A percentile compares a stretch with the other conserved stretches of the same genome.
These are phyloP conservation scores for Pomatorhinus ruficollis DNA, from an alignment of 2,113 vertebrate genomes.

Conservation along the genomic window DNA sequence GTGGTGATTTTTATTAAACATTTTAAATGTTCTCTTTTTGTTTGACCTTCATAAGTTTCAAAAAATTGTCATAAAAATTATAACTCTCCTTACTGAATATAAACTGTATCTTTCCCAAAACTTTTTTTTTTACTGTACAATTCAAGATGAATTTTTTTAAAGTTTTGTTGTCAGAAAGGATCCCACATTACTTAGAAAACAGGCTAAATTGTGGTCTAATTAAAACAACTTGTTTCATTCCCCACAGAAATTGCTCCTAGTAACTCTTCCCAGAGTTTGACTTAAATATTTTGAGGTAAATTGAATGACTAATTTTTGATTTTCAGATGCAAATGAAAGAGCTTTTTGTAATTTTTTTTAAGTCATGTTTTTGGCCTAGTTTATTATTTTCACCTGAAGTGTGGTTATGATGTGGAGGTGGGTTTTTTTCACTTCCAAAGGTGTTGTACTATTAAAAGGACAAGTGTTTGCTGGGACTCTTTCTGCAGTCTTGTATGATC, in stretches of 20 bases:
- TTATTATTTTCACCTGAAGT: neutral
- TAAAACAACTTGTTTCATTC: neutral
- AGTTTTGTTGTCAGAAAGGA: neutral
- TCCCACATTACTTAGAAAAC: neutral
- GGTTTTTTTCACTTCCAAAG: accelerated
- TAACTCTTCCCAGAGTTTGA: neutral
- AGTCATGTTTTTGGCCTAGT: neutral
- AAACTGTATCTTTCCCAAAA: neutral
- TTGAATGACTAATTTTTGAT: neutral
- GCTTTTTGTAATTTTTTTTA: neutral
- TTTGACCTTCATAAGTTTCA: neutral
- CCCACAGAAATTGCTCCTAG: neutral
- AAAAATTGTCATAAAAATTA: neutral
- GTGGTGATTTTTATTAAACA: neutral
- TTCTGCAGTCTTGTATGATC: neutral
- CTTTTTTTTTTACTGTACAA: neutral
- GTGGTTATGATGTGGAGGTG: neutral
- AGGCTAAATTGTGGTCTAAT: neutral
- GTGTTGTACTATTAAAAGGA: neutral
- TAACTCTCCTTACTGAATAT: neutral
- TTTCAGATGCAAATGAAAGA: neutral
- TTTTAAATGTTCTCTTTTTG: neutral
- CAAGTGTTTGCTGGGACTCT: neutral
- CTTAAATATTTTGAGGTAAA: neutral
- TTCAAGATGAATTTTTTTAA: neutral